A percentile compares a stretch with the other conserved stretches of the same genome.
These are phyloP conservation scores for Drosophila ohnishii DNA, from an alignment of 1,140 invertebrate species.

Conservation along the genomic window DNA sequence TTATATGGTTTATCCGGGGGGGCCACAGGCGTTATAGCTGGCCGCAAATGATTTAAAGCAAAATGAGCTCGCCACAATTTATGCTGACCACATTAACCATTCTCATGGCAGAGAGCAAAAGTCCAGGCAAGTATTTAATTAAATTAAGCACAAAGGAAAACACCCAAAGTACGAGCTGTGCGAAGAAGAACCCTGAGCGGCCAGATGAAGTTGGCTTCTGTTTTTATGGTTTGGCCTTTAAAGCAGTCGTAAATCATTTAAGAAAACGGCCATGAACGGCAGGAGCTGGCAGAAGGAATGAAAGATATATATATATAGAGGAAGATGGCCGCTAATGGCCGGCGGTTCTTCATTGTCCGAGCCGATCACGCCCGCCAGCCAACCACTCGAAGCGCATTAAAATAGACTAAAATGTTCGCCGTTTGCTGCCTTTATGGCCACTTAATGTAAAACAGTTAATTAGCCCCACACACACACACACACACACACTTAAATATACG, in stretches of 20 bases:
- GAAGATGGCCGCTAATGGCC: constrained; percentile 57
- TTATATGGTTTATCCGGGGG: constrained; percentile 45
- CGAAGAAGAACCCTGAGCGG: constrained; percentile 4
- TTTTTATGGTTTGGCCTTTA: constrained; percentile 66
- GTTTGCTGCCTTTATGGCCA: constrained; percentile 67
- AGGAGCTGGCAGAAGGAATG: constrained; percentile 6
- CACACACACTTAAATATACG: constrained; percentile 10
- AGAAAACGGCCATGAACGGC: constrained; percentile 32
- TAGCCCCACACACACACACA: constrained; percentile 54
- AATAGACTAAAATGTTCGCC: constrained; percentile 72
- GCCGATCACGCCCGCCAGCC: constrained; percentile 64
- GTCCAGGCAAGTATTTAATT: constrained; percentile 73
- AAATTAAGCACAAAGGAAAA: constrained; percentile 74
- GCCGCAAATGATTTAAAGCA: constrained; percentile 74
- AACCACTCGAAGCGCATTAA: constrained; percentile 61
- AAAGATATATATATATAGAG: constrained; percentile 22
- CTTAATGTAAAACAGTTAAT: constrained; percentile 82
- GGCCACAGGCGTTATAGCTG: constrained; percentile 27
- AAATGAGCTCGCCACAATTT: constrained; percentile 75
- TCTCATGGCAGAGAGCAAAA: constrained; percentile 55
- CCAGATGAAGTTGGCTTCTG: constrained; percentile 47
- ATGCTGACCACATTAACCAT: constrained; percentile 79
- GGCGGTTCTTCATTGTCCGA: constrained; percentile 60
- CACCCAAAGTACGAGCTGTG: constrained; percentile 31
- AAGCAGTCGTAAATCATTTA: constrained; percentile 75